A percentile compares a stretch with the other conserved stretches of the same genome.
Conservation (phyloP, 1,140 invertebrate species). For the Palaemon carinicauda region DNA sequence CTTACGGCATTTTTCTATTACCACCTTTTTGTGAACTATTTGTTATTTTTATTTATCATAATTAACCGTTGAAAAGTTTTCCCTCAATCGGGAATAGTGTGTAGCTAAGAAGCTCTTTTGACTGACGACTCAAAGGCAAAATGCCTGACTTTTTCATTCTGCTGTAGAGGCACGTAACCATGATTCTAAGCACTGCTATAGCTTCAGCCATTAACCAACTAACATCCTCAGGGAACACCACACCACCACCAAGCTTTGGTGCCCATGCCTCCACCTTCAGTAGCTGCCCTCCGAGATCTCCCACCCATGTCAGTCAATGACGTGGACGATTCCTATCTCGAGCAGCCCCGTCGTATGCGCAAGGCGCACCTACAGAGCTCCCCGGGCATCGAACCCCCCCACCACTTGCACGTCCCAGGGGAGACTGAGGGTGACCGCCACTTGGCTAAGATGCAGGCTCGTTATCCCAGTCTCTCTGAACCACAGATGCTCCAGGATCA, state of each 20-base stretch:
- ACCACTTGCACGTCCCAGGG: neutral
- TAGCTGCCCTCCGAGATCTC: neutral
- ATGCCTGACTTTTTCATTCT: neutral
- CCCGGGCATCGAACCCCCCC: constrained; percentile 11
- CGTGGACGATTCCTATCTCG: constrained; percentile 14
- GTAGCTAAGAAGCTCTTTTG: too few relatives aligned
- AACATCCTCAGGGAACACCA: constrained; percentile 26
- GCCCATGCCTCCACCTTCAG: neutral
- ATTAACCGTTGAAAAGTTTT: too few relatives aligned
- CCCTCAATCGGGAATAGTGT: too few relatives aligned
- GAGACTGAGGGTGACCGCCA: constrained; percentile 50
- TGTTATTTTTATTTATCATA: too few relatives aligned
- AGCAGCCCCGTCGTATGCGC: neutral
- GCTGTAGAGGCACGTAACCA: neutral
- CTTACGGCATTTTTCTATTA: too few relatives aligned
- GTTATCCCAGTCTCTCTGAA: constrained; percentile 59
- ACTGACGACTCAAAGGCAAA: neutral
- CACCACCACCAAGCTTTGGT: neutral
- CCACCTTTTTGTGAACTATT: too few relatives aligned
- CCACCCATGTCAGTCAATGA: constrained; percentile 5
- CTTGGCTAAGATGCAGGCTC: constrained; percentile 39
- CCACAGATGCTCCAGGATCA: constrained; percentile 59
- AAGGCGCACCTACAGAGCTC: neutral
- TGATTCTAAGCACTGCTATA: neutral
- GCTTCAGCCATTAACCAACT: constrained; percentile 26